These are phyloP conservation scores for Eleutherodactylus coqui DNA, from an alignment of 2,797 vertebrate species.

Conservation along the genomic window DNA sequence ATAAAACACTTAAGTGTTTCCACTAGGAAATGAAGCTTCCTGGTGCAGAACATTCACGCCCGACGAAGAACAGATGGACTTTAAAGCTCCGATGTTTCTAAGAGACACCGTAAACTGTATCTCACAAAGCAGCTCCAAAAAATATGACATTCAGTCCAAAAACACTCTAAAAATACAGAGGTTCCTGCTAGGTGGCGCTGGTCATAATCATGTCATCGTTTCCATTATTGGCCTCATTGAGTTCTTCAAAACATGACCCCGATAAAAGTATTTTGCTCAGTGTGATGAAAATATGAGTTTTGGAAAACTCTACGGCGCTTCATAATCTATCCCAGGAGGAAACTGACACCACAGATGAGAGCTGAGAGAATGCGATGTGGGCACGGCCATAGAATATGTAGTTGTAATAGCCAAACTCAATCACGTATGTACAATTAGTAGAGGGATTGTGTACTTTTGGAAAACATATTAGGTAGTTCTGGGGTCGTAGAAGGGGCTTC, in stretches of 20 bases:
- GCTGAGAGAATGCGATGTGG: background rate
- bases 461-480: too few relatives aligned
- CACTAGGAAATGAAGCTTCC: slow-evolving; percentile 30
- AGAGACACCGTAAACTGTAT: background rate
- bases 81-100: background rate
- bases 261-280: background rate
- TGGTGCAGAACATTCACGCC: background rate
- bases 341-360: background rate
- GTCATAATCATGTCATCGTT: slow-evolving; percentile 19
- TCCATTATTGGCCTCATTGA: background rate
- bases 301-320: background rate
- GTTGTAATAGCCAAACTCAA: background rate
- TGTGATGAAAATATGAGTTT: background rate
- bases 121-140: background rate
- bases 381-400: background rate
- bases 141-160: slow-evolving; percentile 10
- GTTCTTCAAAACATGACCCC: background rate
- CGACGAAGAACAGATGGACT: slow-evolving; percentile 28
- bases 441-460: background rate
- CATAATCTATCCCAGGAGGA: background rate
- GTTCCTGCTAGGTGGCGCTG: background rate
- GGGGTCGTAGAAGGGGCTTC: too few relatives aligned
- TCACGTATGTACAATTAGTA: background rate
- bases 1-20: slow-evolving; percentile 19
- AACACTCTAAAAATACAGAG: background rate